phyloP scores from a whole-genome alignment of 2,113 vertebrate genomes.

The Myiopsitta monachus region DNA sequence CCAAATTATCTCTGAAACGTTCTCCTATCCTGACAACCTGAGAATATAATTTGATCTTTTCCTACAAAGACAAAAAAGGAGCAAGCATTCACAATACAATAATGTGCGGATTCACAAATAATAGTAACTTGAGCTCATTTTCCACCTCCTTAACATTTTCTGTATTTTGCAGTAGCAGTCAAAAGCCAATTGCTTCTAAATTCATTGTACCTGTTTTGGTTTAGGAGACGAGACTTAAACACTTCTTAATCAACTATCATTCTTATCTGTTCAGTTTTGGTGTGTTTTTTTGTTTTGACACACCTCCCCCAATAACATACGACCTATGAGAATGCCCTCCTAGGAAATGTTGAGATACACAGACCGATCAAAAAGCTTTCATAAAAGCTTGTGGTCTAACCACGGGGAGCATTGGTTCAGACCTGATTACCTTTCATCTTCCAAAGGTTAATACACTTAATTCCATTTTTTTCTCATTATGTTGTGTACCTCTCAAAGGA shows the following conservation, averaged over 20 bases:
- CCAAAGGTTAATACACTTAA: slow-evolving; percentile 25
- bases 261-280: background rate
- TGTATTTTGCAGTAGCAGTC: background rate
- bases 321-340: background rate
- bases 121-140: slow-evolving; percentile 23
- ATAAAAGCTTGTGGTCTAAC: slow-evolving; percentile 50
- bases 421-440: slow-evolving; percentile 38
- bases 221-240: background rate
- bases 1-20: background rate
- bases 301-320: background rate
- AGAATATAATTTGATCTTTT: background rate
- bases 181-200: slow-evolving; percentile 5
- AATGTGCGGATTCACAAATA: slow-evolving; percentile 7
- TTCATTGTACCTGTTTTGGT: background rate
- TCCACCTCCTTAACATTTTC: slow-evolving; percentile 46
- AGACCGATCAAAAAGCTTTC: background rate
- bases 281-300: background rate
- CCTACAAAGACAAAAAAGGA: background rate
- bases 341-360: background rate
- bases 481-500: background rate
- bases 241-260: background rate
- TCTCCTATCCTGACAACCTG: background rate
- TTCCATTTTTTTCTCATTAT: slow-evolving; percentile 4
- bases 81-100: background rate
- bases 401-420: background rate